Evolutionary conservation across 2,113 vertebrate species (phyloP).

Genomic region (Silurus glanis): DNA sequence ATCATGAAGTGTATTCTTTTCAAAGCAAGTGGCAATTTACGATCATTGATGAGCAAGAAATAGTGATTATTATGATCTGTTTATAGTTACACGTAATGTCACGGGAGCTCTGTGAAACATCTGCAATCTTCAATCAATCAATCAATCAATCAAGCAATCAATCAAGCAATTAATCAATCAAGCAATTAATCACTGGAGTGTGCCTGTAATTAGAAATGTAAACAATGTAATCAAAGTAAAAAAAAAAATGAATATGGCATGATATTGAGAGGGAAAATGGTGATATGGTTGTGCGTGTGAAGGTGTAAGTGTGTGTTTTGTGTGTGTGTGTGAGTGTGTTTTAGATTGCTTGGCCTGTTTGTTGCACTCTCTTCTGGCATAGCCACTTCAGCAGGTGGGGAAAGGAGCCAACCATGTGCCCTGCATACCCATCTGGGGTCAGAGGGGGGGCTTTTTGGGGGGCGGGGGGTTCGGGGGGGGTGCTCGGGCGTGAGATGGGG

Average conservation of each 20-base stretch:
- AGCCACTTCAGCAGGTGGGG: slow-evolving; percentile 45
- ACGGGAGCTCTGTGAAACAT: neutral
- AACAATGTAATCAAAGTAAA: slow-evolving; percentile 13
- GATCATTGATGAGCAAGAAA: neutral
- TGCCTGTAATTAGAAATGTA: neutral
- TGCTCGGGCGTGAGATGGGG: neutral
- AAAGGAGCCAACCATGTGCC: slow-evolving; percentile 42
- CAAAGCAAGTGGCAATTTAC: neutral
- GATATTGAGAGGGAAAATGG: slow-evolving; percentile 6
- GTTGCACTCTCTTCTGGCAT: slow-evolving; percentile 31
- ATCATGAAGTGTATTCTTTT: neutral
- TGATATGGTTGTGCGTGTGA: neutral
- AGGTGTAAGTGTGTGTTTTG: slow-evolving; percentile 19
- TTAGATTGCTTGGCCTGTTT: slow-evolving; percentile 38
- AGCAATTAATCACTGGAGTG: too few relatives aligned
- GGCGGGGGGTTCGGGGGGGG: neutral
- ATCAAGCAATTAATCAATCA: too few relatives aligned
- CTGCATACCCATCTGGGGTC: slow-evolving; percentile 46
- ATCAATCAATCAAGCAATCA: too few relatives aligned
- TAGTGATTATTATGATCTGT: neutral
- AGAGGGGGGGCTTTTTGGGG: neutral
- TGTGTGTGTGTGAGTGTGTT: slow-evolving; percentile 41
- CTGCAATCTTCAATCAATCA: too few relatives aligned
- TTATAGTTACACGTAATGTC: neutral
- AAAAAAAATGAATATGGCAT: slow-evolving; percentile 35